Conservation (phyloP, 2,113 vertebrate genomes). For the Amazona guildingii region DNA sequence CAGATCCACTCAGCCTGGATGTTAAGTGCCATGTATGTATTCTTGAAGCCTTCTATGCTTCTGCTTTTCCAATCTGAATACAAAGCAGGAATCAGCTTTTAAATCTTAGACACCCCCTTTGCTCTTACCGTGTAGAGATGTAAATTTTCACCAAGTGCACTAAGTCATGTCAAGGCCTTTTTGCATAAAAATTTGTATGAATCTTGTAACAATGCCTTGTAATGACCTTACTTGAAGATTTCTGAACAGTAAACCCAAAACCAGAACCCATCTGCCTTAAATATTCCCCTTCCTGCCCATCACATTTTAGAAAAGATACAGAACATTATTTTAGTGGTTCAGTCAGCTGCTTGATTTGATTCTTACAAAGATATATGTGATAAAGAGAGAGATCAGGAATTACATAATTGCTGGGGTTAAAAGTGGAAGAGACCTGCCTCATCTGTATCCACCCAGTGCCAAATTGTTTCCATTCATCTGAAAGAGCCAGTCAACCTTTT, state of each 20-base stretch:
- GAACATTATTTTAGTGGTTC: neutral
- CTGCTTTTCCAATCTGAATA: neutral
- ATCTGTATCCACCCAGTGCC: neutral
- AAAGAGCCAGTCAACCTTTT: neutral
- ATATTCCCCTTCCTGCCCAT: neutral
- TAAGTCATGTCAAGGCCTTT: neutral
- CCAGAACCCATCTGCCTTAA: neutral
- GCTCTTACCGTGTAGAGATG: neutral
- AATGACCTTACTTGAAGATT: neutral
- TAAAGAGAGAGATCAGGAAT: neutral
- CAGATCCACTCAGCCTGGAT: neutral
- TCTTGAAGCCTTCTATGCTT: neutral
- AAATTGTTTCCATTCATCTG: neutral
- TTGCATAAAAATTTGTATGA: neutral
- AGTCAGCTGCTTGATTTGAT: neutral
- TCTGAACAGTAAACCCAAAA: neutral
- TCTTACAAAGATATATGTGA: neutral
- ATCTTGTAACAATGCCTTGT: neutral
- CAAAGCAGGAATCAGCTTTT: neutral
- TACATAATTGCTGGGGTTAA: neutral
- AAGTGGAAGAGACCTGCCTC: neutral
- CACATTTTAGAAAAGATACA: neutral
- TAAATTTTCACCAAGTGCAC: neutral
- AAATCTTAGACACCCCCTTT: neutral
- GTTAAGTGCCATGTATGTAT: neutral